Evolutionary conservation across 2,113 vertebrate genomes (phyloP).

Genomic region (Nothobranchius kuhntae): DNA sequence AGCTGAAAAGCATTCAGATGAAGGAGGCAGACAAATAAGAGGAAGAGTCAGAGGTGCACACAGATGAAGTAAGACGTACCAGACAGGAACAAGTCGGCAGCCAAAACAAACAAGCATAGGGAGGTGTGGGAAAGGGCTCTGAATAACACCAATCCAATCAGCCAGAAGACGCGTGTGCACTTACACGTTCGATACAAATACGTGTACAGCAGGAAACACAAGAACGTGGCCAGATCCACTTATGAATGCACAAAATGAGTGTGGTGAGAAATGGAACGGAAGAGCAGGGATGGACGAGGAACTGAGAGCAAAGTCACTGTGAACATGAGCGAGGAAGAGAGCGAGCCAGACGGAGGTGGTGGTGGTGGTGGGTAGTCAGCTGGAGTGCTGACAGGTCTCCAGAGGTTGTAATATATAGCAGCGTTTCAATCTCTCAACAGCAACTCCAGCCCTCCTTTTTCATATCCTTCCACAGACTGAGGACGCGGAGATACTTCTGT

Average conservation of each 20-base stretch:
- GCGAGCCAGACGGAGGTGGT: constrained; percentile 24
- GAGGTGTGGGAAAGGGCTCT: not conserved
- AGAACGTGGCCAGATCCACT: constrained; percentile 54
- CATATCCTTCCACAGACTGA: constrained; percentile 64
- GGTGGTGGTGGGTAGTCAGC: constrained; percentile 33
- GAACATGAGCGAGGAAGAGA: constrained; percentile 35
- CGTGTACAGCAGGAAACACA: constrained; percentile 46
- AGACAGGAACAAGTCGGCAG: constrained; percentile 64
- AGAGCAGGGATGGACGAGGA: constrained; percentile 47
- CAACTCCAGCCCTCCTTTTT: constrained; percentile 73
- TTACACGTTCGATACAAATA: constrained; percentile 37
- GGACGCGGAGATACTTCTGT: constrained; percentile 68
- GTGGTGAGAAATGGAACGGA: constrained; percentile 57
- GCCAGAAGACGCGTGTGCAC: constrained; percentile 37
- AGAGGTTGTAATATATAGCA: constrained; percentile 76
- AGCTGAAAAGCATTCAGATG: constrained; percentile 47
- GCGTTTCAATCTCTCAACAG: constrained; percentile 78
- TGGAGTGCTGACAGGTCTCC: constrained; percentile 68
- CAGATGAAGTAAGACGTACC: constrained; percentile 43
- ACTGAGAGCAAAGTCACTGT: constrained; percentile 67
- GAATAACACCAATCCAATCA: constrained; percentile 58
- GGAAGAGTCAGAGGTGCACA: constrained; percentile 46
- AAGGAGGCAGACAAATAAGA: constrained; percentile 53
- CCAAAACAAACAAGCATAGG: constrained; percentile 50
- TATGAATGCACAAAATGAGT: constrained; percentile 49